Base-by-base conservation (phyloP, 37 sponge, comb jelly and placozoan species). In the Diacarnus erythraeanus region DNA sequence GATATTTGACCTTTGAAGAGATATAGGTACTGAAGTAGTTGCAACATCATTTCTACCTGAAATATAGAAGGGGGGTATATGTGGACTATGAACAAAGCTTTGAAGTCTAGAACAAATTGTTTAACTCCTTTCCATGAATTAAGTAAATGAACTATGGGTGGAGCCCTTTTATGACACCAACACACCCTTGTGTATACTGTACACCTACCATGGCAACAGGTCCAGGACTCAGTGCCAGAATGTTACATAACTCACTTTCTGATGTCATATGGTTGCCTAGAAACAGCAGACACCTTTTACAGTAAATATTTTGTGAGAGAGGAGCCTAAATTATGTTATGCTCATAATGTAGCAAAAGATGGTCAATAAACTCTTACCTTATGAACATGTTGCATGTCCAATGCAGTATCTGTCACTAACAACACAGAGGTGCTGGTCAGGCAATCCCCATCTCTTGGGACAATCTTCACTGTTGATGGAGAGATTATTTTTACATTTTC, bases 381-480 rank as follows among this genome's bases (percentile, higher is more conserved):
- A 2, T 10, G 56, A 54, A 70, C 36, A 25, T 25, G 29, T 23
- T 38, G 18, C 29, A 21, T 35, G 12, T 58, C 21, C 71, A 80
- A 3, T 18, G 80, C 33, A 2, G 70, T 25, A 20, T 39, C 33
- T 8, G 39, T 80, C 26, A 80, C 26, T 2, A 80, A 27, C 23
- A 80, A 15, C 23, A 40, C 39, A 36, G 38, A 12, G 20, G 42
- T 10, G 25, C 83, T 71, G 39, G 31, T 75, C 17, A 83, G 68
- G 35, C 83, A 83, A 68, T 76, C 77, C 0, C 77, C 84, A 21
- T 58, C 71, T 41, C 36, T 35, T 20, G 84, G 77, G 5, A 26
- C 2, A 2, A 84, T 59, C 29, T 37, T 12, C 1, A 0, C 27
- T 17, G 33, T 17, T 25, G 72, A 3, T 47, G 64, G 63, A 35